Evolutionary conservation across 2,113 vertebrate genomes (phyloP), one percentile per base, ranked within the genome.

Genomic region (Perca schrenkii): DNA sequence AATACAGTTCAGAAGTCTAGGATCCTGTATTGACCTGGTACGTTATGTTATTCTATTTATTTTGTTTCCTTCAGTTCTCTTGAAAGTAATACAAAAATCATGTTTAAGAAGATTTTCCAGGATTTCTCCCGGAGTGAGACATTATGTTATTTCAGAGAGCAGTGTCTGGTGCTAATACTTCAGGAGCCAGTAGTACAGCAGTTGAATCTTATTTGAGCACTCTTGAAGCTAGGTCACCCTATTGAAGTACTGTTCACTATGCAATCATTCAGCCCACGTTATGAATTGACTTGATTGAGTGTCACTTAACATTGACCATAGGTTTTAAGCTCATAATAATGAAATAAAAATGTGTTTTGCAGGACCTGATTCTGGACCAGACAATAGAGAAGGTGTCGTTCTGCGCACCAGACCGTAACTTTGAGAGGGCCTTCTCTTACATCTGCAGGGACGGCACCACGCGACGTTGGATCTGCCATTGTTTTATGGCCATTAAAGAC

Each of bases 341-440:
- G 34, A 62, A 5, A 2, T 25, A 49, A 28, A 50, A 34, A 47
- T 61, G n/a, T 14, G 43, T 36, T 84, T 52, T 61, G 16, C 83
- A 99, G 98, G 98, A 99, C 91, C 96, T 99, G 87, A 98, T 99
- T 88, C 96, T 99, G 89, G 98, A 99, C 94, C 98, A 99, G 96
- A 99, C 98, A 63, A 99, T 99, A 97, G 98, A 99, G 95, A 99
- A 99, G 92, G 98, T 99, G 89, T 99, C 98, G 19, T 99, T 99
- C 96, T 99, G 98, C 79, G 98, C 98, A 25, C 98, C 98, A 21
- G 98, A 99, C 90, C 96, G 98, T 77, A 99, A 99, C 94, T 99
- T 99, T 85, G 98, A 99, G 91, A 95, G 97, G 72, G 98, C 98
- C 0, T 99, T 99, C 91, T 99, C 98, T 0, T 99, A 99, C 90